Conservation (phyloP, 2,797 vertebrate species). For the Ptychadena robeensis region DNA sequence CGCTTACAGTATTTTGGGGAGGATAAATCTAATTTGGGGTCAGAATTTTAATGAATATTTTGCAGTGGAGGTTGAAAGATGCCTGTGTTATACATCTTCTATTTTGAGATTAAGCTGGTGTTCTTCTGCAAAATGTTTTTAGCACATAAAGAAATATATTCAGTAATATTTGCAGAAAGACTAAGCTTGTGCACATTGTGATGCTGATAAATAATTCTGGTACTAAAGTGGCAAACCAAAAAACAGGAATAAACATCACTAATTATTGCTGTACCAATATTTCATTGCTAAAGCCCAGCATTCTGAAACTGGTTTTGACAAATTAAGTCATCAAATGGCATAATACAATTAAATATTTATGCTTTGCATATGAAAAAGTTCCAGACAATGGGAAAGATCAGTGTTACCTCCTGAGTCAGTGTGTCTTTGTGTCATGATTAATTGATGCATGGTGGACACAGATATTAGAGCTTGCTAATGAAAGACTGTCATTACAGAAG, state of each 20-base stretch:
- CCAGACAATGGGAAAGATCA: slow-evolving; percentile 32
- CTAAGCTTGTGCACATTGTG: slow-evolving; percentile 11
- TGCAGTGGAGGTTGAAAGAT: background rate
- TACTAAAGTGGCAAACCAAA: background rate
- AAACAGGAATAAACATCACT: background rate
- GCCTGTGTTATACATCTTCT: background rate
- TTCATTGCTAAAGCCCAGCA: slow-evolving; percentile 12
- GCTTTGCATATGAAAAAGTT: slow-evolving; percentile 47
- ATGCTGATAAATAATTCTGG: slow-evolving; percentile 5
- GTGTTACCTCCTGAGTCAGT: slow-evolving; percentile 6
- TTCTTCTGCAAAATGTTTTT: background rate
- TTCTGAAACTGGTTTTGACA: slow-evolving; percentile 29
- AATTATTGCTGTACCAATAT: slow-evolving; percentile 17
- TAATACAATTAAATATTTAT: slow-evolving; percentile 48
- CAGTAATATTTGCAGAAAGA: background rate
- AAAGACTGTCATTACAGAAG: slow-evolving; percentile 35
- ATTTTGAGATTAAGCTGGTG: background rate
- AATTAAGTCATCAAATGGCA: slow-evolving; percentile 30
- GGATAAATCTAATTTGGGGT: no score
- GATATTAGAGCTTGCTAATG: slow-evolving; percentile 44
- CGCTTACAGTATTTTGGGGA: no score
- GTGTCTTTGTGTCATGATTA: slow-evolving; percentile 44
- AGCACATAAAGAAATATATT: slow-evolving; percentile 7
- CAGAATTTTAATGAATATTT: no score
- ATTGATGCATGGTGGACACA: slow-evolving; percentile 34